Conservation (phyloP, 2,888 invertebrate genomes). For the Epirrhoe tristata region DNA sequence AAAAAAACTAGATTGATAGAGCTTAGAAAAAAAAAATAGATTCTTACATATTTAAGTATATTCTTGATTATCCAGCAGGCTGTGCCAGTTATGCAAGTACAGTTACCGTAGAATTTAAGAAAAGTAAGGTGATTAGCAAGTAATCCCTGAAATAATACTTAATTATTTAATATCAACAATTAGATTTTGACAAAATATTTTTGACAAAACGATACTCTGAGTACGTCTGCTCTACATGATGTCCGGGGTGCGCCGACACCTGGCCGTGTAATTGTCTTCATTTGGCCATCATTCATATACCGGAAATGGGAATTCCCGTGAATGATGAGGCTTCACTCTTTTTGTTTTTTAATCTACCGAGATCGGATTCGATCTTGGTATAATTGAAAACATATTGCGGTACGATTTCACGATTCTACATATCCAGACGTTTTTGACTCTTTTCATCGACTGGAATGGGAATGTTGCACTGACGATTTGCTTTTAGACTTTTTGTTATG, state of each 20-base stretch:
- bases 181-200: too few species aligned
- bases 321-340: constrained; percentile 37
- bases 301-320: constrained; percentile 37
- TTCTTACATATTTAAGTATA: neutral
- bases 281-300: constrained; percentile 43
- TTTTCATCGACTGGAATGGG: constrained; percentile 17
- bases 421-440: constrained; percentile 14
- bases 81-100: neutral
- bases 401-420: constrained; percentile 4
- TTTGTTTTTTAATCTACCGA: constrained; percentile 37
- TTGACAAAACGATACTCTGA: constrained; percentile 13
- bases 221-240: constrained; percentile 31
- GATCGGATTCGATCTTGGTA: constrained; percentile 34
- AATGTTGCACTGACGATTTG: constrained; percentile 10
- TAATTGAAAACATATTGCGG: constrained; percentile 35
- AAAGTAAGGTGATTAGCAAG: too few species aligned
- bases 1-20: too few species aligned
- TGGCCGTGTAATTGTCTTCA: constrained; percentile 43
- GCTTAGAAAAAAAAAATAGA: neutral
- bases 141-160: too few species aligned
- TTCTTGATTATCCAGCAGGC: neutral
- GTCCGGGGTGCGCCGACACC: constrained; percentile 40
- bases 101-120: neutral
- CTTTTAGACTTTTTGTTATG: neutral
- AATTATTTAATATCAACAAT: too few species aligned